A percentile compares a stretch with the other conserved stretches of the same genome.
These are phyloP conservation scores for Drosophila helvetica DNA, from an alignment of 2,888 invertebrate species.

Conservation along the genomic window DNA sequence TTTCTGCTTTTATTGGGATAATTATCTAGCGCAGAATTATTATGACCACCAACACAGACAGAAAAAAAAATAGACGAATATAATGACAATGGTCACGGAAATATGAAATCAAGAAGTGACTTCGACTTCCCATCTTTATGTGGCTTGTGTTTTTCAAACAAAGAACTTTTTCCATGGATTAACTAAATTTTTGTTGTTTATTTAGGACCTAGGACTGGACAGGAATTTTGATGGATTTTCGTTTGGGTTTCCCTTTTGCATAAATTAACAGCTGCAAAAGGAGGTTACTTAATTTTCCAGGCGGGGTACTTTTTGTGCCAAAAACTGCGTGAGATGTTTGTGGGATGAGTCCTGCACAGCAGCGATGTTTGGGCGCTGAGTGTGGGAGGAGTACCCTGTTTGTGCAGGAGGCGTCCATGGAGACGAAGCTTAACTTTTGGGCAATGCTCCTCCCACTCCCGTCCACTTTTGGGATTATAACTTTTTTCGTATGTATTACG, in stretches of 20 bases:
- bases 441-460: background rate
- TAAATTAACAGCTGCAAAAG: conserved; percentile 24
- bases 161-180: background rate
- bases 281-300: background rate
- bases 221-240: conserved; percentile 37
- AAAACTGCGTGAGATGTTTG: background rate
- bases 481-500: background rate
- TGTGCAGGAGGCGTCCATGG: background rate
- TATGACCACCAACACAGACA: background rate
- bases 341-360: background rate
- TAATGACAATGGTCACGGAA: conserved; percentile 80
- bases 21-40: conserved; percentile 14
- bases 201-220: conserved; percentile 5
- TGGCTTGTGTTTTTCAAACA: conserved; percentile 1
- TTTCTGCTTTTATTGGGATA: conserved; percentile 12
- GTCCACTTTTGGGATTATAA: background rate
- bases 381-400: no score
- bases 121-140: conserved; percentile 21
- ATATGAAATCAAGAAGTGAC: conserved; percentile 70
- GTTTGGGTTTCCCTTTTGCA: conserved; percentile 35
- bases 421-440: background rate
- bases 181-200: conserved; percentile 7
- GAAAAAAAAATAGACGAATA: conserved; percentile 18
- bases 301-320: conserved; percentile 1
- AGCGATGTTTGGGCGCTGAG: background rate